Evolutionary conservation across 1,140 invertebrate genomes (phyloP).

Genomic region (Frieseomelitta varia): DNA sequence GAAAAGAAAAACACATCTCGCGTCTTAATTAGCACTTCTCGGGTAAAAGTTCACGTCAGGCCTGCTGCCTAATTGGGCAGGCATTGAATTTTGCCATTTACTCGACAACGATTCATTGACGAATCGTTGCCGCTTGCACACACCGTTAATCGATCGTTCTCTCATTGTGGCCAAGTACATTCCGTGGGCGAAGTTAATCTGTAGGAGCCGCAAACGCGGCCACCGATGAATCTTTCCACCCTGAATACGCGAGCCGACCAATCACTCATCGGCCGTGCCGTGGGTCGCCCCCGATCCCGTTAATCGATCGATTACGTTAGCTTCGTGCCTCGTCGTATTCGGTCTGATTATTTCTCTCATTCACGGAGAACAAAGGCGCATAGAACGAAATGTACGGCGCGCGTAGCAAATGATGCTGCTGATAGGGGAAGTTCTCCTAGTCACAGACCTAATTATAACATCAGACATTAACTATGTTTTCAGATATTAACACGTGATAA

Average conservation of each 20-base stretch:
- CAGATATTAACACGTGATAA: too few relatives aligned
- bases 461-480: too few relatives aligned
- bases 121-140: conserved; percentile 51
- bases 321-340: background rate
- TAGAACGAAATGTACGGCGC: too few relatives aligned
- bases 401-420: too few relatives aligned
- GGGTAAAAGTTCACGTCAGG: background rate
- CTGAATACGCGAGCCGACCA: conserved; percentile 31
- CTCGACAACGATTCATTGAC: conserved; percentile 49
- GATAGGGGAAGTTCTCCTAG: too few relatives aligned
- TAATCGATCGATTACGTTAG: conserved; percentile 52
- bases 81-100: conserved; percentile 61
- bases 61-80: background rate
- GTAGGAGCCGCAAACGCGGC: conserved; percentile 48
- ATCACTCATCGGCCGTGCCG: conserved; percentile 57
- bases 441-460: too few relatives aligned
- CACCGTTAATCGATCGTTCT: conserved; percentile 59
- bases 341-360: background rate
- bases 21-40: background rate
- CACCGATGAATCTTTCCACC: conserved; percentile 36
- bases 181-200: conserved; percentile 62
- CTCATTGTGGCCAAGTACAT: conserved; percentile 25
- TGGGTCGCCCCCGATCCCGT: conserved; percentile 43
- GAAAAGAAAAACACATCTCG: background rate
- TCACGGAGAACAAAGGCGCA: background rate